Base-by-base conservation (phyloP, 2,797 vertebrate species). In the Sebastes steindachneri region DNA sequence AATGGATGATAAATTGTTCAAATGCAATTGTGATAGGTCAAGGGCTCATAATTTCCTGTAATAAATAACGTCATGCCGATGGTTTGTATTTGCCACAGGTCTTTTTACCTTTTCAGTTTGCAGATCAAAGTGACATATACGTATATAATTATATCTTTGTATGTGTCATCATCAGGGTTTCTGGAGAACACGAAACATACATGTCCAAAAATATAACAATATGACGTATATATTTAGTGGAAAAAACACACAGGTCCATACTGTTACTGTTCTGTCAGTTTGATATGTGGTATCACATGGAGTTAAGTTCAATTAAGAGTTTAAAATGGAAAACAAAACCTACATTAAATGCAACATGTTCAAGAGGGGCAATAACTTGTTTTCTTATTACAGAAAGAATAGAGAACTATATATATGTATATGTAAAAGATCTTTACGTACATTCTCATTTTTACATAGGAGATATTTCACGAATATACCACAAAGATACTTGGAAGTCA, bases 311-410 rank as follows among this genome's bases (percentile, higher is more conserved):
- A 86, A 81, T 75, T 86, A 79, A 77, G 64, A 91, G 75, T 84
- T 92, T 87, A 85, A 94, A 95, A 92, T 45, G 80, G 88, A 93
- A 85, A 94, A 84, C 75, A 91, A 93, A 90, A 84, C 75, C 77
- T 88, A 85, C 68, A 83, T 89, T 91, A 71, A 88, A 95, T 93
- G 90, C 91, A 93, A 94, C 89, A 91, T 90, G 92, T 94, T 94
- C 86, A 87, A 94, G 94, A 94, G 94, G 95, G 95, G 96, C 96
- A 96, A 96, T 96, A 96, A 95, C 88, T 90, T 93, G 92, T 94
- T 95, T 95, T 95, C 86, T 92, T 94, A 93, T 89, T 87, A 86
- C 89, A 92, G 91, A 95, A 86, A 93, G 87, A 93, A 92, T 90
- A 94, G 89, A 94, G 79, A 93, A 90, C 17, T 92, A 89, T 91